Evolutionary conservation across 2,113 vertebrate genomes (phyloP), one percentile per base, ranked within the genome.

Genomic region (Sinocyclocheilus anshuiensis): DNA sequence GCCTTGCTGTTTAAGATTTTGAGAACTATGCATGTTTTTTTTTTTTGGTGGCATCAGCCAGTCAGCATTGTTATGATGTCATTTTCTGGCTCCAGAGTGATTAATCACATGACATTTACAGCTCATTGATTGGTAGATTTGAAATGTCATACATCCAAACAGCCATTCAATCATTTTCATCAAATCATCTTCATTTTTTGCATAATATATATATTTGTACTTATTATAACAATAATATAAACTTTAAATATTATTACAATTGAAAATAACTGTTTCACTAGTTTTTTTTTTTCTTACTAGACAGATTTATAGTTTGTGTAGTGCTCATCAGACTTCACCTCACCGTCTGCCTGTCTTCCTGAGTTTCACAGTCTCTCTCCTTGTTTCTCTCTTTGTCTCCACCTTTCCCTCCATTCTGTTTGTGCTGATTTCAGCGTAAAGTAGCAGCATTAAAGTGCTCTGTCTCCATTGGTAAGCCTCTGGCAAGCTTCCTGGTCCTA

Each of bases 351-450:
- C 76, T 84, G 74, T 72, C 48, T 63, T 26, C 61, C n/a, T 63
- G 26, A 75, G 4, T 53, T 57, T 77, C 33, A 36, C 81, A 45
- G 63, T 57, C 69, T 84, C 57, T 78, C 81, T 75, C 55, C 45
- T 63, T 72, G 33, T 74, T 75, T 69, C 42, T 74, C 53, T 75
- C 29, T 86, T 81, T 33, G 65, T 75, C 36, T 78, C 63, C 65
- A 63, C 42, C 12, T 77, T 11, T 67, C 78, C 79, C 80, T 75
- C 36, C 16, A 48, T 79, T 81, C 84, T 87, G 83, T 92, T 92
- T 92, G 90, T 91, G 93, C 93, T 93, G 92, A 93, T 93, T 91
- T 87, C 87, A 89, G 93, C 92, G 90, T 90, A 89, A 91, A 91
- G 77, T 75, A 89, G 88, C 48, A 7, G 87, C 84, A 90, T 83